These are phyloP conservation scores for Diarsia mendica DNA, from an alignment of 2,888 invertebrate genomes.

Conservation along the genomic window DNA sequence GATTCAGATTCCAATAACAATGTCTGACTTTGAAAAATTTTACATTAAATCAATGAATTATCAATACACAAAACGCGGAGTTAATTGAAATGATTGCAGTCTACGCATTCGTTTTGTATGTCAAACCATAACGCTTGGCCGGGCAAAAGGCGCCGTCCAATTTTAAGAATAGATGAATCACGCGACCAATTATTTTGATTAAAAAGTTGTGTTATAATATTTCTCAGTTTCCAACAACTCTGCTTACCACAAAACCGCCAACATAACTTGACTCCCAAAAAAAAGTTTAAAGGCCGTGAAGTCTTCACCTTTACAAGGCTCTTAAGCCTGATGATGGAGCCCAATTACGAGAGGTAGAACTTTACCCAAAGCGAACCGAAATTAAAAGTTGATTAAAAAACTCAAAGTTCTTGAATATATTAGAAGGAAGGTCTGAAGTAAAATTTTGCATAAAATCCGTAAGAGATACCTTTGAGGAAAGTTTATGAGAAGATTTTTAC, in stretches of 20 bases:
- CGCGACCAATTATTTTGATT: too few relatives aligned
- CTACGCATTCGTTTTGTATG: too few relatives aligned
- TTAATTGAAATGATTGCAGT: too few relatives aligned
- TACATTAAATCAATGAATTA: too few relatives aligned
- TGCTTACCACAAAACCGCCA: not conserved
- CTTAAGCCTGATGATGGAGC: constrained; percentile 46
- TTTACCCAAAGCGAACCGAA: constrained; percentile 49
- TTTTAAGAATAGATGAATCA: too few relatives aligned
- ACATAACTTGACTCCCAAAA: constrained; percentile 12
- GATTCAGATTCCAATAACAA: not conserved
- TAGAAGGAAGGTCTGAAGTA: constrained; percentile 24
- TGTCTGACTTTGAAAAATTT: too few relatives aligned
- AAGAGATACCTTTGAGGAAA: constrained; percentile 26
- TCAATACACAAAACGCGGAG: too few relatives aligned
- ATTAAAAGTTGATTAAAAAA: constrained; percentile 63
- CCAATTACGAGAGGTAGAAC: constrained; percentile 48
- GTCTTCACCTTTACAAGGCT: constrained; percentile 43
- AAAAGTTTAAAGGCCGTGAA: constrained; percentile 38
- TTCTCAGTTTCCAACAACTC: not conserved
- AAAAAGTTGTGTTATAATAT: too few relatives aligned
- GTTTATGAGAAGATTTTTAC: constrained; percentile 16
- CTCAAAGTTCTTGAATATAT: constrained; percentile 49
- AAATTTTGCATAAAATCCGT: constrained; percentile 38
- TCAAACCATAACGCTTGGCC: too few relatives aligned
- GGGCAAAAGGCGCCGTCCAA: too few relatives aligned